A percentile compares a stretch with the other conserved stretches of the same genome.
Conservation (phyloP, 2,113 vertebrate species). For the Nibea coibor region DNA sequence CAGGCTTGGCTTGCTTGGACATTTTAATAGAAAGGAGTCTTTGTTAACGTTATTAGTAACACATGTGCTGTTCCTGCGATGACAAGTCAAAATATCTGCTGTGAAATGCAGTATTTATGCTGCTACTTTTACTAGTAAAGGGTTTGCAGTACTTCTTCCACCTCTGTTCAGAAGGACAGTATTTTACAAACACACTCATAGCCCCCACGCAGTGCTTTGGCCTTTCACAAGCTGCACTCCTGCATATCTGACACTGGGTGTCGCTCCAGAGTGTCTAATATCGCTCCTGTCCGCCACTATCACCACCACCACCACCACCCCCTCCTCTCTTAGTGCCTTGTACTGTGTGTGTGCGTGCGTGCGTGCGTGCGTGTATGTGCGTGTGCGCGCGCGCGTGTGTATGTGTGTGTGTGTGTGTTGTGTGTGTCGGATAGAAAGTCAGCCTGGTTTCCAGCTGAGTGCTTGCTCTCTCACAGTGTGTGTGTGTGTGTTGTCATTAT, state of each 20-base stretch:
- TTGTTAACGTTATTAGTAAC: neutral
- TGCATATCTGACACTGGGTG: conserved; percentile 64
- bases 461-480: conserved; percentile 82
- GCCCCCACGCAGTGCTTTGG: neutral
- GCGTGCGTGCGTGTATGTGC: conserved; percentile 69
- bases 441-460: conserved; percentile 88
- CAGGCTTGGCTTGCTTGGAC: neutral
- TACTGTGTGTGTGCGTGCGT: conserved; percentile 59
- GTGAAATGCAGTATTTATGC: neutral
- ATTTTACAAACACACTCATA: conserved; percentile 7
- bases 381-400: conserved; percentile 65
- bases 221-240: conserved; percentile 12
- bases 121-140: neutral
- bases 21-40: neutral
- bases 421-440: conserved; percentile 83
- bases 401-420: conserved; percentile 65
- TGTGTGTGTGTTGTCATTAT: conserved; percentile 86
- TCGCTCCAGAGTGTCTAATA: conserved; percentile 77
- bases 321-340: conserved; percentile 27
- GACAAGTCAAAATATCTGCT: neutral
- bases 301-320: conserved; percentile 21
- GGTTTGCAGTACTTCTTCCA: neutral
- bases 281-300: conserved; percentile 19
- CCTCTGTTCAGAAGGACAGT: neutral
- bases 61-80: neutral